Evolutionary conservation across 2,113 vertebrate species (phyloP).

Genomic region (Cebus imitator): DNA sequence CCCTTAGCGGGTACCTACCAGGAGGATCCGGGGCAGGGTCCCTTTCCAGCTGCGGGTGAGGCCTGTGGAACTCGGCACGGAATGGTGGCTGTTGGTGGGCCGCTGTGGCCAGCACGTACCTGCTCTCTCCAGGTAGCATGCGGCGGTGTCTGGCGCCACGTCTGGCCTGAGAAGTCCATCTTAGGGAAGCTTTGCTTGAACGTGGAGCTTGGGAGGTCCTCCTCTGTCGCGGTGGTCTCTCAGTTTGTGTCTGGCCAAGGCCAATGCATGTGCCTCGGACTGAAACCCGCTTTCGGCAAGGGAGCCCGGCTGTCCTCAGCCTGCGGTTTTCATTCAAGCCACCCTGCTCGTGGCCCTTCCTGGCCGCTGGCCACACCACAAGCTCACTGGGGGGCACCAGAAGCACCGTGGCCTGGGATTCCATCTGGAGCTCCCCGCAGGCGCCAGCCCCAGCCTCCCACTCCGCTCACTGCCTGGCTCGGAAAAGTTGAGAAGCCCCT

Average conservation of each 20-base stretch:
- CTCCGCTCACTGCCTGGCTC: neutral
- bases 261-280: fast-evolving
- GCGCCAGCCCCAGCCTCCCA: neutral
- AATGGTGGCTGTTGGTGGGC: fast-evolving
- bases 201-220: fast-evolving
- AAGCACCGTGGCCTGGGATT: neutral
- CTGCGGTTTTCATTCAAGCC: no score
- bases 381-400: neutral
- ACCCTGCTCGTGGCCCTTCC: neutral
- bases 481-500: neutral
- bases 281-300: neutral
- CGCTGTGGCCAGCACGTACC: fast-evolving
- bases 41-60: fast-evolving
- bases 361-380: neutral
- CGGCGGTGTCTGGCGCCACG: fast-evolving
- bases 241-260: neutral
- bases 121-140: fast-evolving
- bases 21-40: fast-evolving
- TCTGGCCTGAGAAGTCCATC: neutral
- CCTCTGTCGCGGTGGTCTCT: neutral
- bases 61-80: neutral
- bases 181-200: neutral
- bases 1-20: fast-evolving
- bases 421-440: neutral
- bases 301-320: neutral